A percentile compares a stretch with the other conserved stretches of the same genome.
Evolutionary conservation across 2,797 vertebrate genomes (phyloP).

Genomic region (Hemitrygon akajei): DNA sequence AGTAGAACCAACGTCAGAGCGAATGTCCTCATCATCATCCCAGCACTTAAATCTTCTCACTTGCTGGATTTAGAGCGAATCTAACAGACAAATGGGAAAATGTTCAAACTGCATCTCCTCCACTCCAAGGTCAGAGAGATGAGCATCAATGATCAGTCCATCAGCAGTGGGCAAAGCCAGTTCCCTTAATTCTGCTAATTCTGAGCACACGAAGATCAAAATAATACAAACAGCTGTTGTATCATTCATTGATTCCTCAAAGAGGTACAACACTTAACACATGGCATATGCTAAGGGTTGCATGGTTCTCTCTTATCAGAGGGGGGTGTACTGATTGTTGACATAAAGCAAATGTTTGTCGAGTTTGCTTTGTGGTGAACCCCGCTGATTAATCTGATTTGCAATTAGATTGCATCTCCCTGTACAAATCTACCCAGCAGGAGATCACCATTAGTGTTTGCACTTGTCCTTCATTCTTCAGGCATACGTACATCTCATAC

Average conservation of each 20-base stretch:
- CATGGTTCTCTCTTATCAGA: not conserved
- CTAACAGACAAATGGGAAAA: too few relatives aligned
- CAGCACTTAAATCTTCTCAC: too few relatives aligned
- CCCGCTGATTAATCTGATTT: constrained; percentile 42
- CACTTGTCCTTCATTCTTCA: constrained; percentile 43
- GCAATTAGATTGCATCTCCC: constrained; percentile 45
- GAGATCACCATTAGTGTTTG: constrained; percentile 47
- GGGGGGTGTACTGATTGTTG: constrained; percentile 40
- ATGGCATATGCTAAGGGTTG: not conserved
- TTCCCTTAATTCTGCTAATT: not conserved
- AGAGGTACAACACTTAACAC: not conserved
- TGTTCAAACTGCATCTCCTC: too few relatives aligned
- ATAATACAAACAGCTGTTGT: not conserved
- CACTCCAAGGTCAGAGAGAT: too few relatives aligned
- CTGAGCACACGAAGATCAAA: not conserved
- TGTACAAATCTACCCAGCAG: constrained; percentile 45
- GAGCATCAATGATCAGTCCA: too few relatives aligned
- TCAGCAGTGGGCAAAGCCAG: not conserved
- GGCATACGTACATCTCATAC: constrained; percentile 39
- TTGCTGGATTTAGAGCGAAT: too few relatives aligned
- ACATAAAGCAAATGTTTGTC: constrained; percentile 47
- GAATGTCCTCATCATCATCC: too few relatives aligned
- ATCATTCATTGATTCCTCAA: not conserved
- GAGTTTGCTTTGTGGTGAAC: constrained; percentile 39
- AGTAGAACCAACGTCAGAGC: too few relatives aligned